These are phyloP conservation scores for Bombyx huttoni DNA, from an alignment of 2,888 invertebrate genomes.

Conservation along the genomic window DNA sequence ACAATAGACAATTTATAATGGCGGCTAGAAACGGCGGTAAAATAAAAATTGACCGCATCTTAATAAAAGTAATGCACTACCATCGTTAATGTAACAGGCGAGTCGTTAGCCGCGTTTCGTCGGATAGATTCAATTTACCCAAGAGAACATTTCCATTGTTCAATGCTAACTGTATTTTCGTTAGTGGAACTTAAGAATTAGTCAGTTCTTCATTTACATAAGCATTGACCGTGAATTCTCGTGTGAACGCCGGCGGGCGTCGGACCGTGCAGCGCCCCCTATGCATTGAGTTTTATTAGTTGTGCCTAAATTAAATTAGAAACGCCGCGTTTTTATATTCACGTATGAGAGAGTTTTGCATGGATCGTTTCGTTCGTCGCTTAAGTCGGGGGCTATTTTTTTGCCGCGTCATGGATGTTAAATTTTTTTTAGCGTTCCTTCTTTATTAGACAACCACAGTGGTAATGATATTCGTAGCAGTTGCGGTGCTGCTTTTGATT, in stretches of 20 bases:
- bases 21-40: too few species aligned
- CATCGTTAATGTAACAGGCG: slow-evolving; percentile 3
- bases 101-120: slow-evolving; percentile 26
- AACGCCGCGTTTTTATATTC: slow-evolving; percentile 21
- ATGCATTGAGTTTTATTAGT: slow-evolving; percentile 33
- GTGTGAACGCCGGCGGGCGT: slow-evolving; percentile 50
- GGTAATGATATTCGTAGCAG: too few species aligned
- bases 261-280: slow-evolving; percentile 36
- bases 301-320: slow-evolving; percentile 57
- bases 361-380: not conserved
- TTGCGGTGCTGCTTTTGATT: too few species aligned
- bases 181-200: slow-evolving; percentile 36
- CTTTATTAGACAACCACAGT: too few species aligned
- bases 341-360: slow-evolving; percentile 7
- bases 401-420: too few species aligned
- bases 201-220: slow-evolving; percentile 61
- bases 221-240: slow-evolving; percentile 67
- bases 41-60: not conserved
- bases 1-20: too few species aligned
- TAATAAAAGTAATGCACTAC: not conserved
- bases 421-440: too few species aligned
- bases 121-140: slow-evolving; percentile 8
- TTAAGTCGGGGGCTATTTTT: too few species aligned
- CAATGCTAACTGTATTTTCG: slow-evolving; percentile 35
- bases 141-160: slow-evolving; percentile 23